Percentiles rank a stretch among this genome's conserved stretches.
Conservation (phyloP, 2,113 vertebrate genomes). For the Aegypius monachus region DNA sequence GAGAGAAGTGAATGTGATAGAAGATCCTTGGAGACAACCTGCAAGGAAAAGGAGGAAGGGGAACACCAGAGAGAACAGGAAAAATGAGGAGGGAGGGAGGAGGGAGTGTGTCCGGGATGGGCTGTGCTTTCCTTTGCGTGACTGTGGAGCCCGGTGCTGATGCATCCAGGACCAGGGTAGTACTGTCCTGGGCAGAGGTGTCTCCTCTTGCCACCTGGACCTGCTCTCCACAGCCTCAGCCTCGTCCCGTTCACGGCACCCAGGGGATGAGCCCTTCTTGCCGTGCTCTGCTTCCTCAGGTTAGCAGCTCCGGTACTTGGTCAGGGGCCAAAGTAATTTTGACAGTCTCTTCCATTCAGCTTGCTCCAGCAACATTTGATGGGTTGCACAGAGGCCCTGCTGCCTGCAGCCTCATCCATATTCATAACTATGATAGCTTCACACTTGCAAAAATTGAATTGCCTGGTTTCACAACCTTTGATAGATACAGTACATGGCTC, state of each 20-base stretch:
- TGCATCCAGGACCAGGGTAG: neutral
- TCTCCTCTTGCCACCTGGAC: neutral
- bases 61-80: neutral
- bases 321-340: neutral
- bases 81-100: too few relatives aligned
- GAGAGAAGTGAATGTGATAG: neutral
- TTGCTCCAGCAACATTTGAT: neutral
- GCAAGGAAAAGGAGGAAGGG: neutral
- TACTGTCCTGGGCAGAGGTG: neutral
- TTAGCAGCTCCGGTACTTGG: neutral
- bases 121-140: neutral
- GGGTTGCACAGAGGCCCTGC: neutral
- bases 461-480: neutral
- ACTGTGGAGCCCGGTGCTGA: neutral
- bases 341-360: neutral
- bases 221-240: neutral
- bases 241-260: rapidly evolving
- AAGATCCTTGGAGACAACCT: neutral
- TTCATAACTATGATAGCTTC: neutral
- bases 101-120: too few relatives aligned
- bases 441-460: neutral
- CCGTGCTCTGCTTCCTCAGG: neutral
- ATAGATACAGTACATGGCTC: neutral
- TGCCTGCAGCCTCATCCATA: neutral
- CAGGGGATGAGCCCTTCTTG: rapidly evolving